Percentiles rank a stretch among this genome's conserved stretches.
phyloP scores from a whole-genome alignment of 2,113 vertebrate genomes.

The Nicator chloris region DNA sequence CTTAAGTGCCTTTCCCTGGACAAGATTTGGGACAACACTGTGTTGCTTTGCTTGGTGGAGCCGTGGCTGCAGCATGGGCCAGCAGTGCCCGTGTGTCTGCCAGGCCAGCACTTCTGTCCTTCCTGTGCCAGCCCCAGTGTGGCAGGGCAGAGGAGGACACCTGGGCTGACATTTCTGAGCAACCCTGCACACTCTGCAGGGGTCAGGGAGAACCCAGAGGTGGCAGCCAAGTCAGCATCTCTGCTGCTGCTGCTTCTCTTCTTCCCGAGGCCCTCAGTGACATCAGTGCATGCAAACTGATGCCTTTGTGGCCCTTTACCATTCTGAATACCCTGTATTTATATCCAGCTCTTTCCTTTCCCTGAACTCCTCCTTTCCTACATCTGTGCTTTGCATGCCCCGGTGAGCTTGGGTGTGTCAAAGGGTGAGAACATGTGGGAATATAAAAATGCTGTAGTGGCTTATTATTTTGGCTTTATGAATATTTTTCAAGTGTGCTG shows the following conservation, averaged over 20 bases:
- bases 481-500: neutral
- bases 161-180: neutral
- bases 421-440: neutral
- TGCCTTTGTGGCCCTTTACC: neutral
- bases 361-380: neutral
- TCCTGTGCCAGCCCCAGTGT: neutral
- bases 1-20: conserved; percentile 37
- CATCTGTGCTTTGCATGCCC: conserved; percentile 10
- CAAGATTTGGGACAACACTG: neutral
- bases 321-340: neutral
- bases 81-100: neutral
- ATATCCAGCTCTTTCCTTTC: neutral
- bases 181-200: neutral
- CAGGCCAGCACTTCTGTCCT: neutral
- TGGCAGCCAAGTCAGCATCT: neutral
- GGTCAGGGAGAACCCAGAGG: neutral
- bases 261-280: neutral
- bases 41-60: neutral
- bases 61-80: neutral
- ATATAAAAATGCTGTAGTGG: neutral
- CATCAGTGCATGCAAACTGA: conserved; percentile 7
- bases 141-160: neutral
- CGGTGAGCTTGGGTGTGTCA: neutral
- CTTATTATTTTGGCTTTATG: conserved; percentile 11
- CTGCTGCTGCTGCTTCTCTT: neutral